These are phyloP conservation scores for Papilio demoleus DNA, from an alignment of 2,888 invertebrate species.

Conservation along the genomic window DNA sequence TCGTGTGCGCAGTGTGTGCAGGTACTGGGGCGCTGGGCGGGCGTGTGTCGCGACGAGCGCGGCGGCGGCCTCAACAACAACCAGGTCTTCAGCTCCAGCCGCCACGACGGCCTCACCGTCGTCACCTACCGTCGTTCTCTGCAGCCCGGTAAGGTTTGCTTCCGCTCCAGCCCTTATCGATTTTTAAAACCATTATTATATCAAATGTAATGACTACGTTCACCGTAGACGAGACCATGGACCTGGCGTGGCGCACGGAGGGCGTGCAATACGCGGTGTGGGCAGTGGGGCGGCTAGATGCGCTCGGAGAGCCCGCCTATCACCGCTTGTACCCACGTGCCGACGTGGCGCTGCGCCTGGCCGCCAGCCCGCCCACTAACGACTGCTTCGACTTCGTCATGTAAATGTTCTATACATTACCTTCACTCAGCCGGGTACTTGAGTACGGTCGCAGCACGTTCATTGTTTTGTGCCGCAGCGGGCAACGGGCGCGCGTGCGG, in stretches of 20 bases:
- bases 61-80: slow-evolving; percentile 92
- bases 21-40: slow-evolving; percentile 92
- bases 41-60: slow-evolving; percentile 93
- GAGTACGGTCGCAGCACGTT: too few species aligned
- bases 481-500: slow-evolving; percentile 52
- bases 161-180: not conserved
- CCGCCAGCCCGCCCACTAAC: slow-evolving; percentile 85
- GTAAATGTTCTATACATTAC: too few species aligned
- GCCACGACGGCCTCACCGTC: slow-evolving; percentile 89
- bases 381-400: slow-evolving; percentile 90
- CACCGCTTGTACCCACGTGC: slow-evolving; percentile 91
- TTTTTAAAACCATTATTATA: not conserved
- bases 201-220: not conserved
- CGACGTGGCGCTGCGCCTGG: slow-evolving; percentile 87
- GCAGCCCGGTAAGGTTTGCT: slow-evolving; percentile 84
- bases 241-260: slow-evolving; percentile 87
- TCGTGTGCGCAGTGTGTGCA: slow-evolving; percentile 87
- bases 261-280: slow-evolving; percentile 89
- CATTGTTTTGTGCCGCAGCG: too few species aligned
- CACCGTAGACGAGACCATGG: slow-evolving; percentile 87
- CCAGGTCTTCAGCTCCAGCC: slow-evolving; percentile 89
- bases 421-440: too few species aligned
- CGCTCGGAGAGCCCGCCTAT: slow-evolving; percentile 90
- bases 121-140: slow-evolving; percentile 91
- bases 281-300: slow-evolving; percentile 92